These are phyloP conservation scores for Micromys minutus DNA, from an alignment of 2,113 vertebrate genomes.

Conservation along the genomic window DNA sequence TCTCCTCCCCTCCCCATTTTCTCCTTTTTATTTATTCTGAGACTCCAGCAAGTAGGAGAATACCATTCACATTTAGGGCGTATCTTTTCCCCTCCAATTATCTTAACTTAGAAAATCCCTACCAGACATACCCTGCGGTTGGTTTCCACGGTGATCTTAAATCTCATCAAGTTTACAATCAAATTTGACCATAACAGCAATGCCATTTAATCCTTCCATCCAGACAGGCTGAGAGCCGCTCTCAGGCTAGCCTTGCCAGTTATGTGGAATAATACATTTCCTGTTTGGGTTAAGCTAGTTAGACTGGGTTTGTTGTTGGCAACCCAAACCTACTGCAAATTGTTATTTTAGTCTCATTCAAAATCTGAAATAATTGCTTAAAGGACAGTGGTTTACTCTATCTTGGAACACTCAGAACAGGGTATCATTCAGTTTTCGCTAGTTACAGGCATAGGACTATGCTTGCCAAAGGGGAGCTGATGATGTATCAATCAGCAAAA, in stretches of 20 bases:
- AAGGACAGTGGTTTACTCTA: neutral
- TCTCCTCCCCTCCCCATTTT: neutral
- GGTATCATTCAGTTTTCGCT: neutral
- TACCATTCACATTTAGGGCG: neutral
- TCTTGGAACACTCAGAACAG: neutral
- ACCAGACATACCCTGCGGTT: neutral
- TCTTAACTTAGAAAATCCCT: neutral
- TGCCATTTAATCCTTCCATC: neutral
- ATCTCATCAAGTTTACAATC: neutral
- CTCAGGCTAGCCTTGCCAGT: neutral
- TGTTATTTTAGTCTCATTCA: neutral
- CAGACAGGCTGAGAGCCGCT: neutral
- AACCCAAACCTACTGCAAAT: conserved; percentile 19
- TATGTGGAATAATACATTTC: neutral
- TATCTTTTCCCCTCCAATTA: neutral
- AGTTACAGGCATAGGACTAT: neutral
- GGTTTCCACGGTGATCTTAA: neutral
- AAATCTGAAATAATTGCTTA: conserved; percentile 16
- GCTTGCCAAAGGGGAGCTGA: conserved; percentile 26
- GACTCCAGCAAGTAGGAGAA: neutral
- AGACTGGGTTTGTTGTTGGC: neutral
- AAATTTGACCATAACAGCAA: neutral
- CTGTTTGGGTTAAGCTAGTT: conserved; percentile 18
- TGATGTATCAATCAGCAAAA: neutral
- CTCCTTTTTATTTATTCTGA: neutral